A percentile compares a stretch with the other conserved stretches of the same genome.
Conservation (phyloP, 2,113 vertebrate species). For the Sinocyclocheilus grahami region DNA sequence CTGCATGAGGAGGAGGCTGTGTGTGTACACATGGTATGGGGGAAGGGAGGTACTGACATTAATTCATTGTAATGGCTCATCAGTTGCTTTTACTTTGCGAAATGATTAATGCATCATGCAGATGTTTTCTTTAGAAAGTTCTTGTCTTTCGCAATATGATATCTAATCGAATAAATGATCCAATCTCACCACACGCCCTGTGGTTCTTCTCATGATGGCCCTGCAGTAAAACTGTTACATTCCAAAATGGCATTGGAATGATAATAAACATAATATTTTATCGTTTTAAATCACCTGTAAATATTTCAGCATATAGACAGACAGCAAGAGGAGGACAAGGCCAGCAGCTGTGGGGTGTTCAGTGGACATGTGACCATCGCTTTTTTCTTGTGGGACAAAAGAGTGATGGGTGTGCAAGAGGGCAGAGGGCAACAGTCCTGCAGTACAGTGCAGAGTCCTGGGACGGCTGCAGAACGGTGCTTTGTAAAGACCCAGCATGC, state of each 20-base stretch:
- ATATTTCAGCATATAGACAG: constrained; percentile 71
- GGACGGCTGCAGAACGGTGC: constrained; percentile 62
- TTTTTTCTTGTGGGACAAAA: constrained; percentile 76
- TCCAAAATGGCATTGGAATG: constrained; percentile 57
- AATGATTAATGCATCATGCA: constrained; percentile 40
- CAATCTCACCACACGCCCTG: constrained; percentile 28
- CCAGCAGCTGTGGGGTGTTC: constrained; percentile 75
- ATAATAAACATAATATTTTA: constrained; percentile 68
- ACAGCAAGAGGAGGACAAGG: constrained; percentile 42
- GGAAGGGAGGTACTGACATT: constrained; percentile 58
- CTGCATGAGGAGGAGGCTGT: constrained; percentile 55
- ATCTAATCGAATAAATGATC: not conserved
- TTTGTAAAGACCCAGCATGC: constrained; percentile 71
- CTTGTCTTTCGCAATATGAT: not conserved
- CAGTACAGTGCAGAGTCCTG: constrained; percentile 74
- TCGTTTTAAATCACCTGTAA: constrained; percentile 68
- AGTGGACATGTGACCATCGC: constrained; percentile 76
- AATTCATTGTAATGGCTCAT: constrained; percentile 61
- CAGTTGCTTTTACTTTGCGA: constrained; percentile 57
- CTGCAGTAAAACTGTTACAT: constrained; percentile 56
- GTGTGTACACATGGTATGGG: constrained; percentile 32
- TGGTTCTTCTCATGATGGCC: constrained; percentile 32
- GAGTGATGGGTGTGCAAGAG: constrained; percentile 70
- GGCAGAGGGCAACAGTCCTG: constrained; percentile 68
- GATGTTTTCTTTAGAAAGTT: not conserved